A percentile compares a stretch with the other conserved stretches of the same genome.
These are phyloP conservation scores for Gracilinanus agilis DNA, from an alignment of 2,113 vertebrate species.

Conservation along the genomic window DNA sequence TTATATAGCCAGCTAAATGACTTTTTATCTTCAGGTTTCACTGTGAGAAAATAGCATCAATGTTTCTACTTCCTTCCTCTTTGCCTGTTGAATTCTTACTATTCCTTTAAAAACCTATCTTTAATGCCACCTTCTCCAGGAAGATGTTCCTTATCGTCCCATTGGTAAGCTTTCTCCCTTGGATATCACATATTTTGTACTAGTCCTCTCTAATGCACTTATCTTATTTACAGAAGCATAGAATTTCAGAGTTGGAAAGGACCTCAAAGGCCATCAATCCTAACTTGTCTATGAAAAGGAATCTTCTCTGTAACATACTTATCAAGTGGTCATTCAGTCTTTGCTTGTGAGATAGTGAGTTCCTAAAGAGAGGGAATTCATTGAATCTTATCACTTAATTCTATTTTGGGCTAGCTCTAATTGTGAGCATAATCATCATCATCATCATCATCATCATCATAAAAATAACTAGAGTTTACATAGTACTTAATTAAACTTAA, in stretches of 20 bases:
- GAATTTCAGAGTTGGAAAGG: neutral
- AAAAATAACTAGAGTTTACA: too few species aligned
- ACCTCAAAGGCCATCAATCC: neutral
- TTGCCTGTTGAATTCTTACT: neutral
- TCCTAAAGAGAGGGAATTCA: neutral
- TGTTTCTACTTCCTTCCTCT: neutral
- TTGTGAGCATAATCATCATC: neutral
- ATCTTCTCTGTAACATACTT: neutral
- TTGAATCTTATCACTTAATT: neutral
- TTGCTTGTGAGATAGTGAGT: neutral
- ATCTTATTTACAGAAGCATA: neutral
- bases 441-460: too few species aligned
- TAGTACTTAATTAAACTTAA: too few species aligned
- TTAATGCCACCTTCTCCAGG: neutral
- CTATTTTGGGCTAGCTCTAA: neutral
- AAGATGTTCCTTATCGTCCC: neutral
- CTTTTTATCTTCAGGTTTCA: conserved; percentile 67
- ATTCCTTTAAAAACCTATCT: neutral
- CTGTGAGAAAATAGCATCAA: conserved; percentile 64
- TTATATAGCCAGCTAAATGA: conserved; percentile 59
- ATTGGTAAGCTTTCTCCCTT: neutral
- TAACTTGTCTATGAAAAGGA: neutral
- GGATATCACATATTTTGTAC: neutral
- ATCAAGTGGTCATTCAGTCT: neutral
- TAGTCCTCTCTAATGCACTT: neutral